phyloP scores from a whole-genome alignment of 2,888 invertebrate genomes.

The Nymphalis c-album region DNA sequence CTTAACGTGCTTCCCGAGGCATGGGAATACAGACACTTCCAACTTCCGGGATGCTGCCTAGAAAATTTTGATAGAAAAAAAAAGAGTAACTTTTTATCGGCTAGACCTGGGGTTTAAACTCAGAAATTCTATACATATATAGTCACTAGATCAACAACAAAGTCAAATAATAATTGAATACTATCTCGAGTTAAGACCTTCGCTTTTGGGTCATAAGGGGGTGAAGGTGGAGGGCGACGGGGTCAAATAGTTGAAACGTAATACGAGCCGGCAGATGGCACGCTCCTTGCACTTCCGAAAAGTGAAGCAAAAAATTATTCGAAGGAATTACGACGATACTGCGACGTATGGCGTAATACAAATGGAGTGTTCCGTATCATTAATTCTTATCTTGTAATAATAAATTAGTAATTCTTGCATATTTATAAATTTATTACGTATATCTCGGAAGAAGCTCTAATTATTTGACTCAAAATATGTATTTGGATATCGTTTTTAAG shows the following conservation, averaged over 20 bases:
- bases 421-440: background rate
- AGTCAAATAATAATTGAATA: too few species aligned
- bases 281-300: conserved; percentile 75
- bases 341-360: conserved; percentile 20
- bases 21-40: too few species aligned
- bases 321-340: conserved; percentile 7
- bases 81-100: too few species aligned
- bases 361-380: conserved; percentile 35
- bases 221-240: conserved; percentile 23
- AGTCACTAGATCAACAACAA: too few species aligned
- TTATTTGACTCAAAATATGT: too few species aligned
- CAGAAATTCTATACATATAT: too few species aligned
- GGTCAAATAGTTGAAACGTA: conserved; percentile 49
- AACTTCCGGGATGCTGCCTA: too few species aligned
- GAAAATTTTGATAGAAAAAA: too few species aligned
- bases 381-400: background rate
- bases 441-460: too few species aligned
- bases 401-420: background rate
- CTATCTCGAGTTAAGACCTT: background rate
- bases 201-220: conserved; percentile 1
- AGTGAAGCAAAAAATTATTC: conserved; percentile 54
- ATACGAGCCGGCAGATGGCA: conserved; percentile 70
- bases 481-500: too few species aligned
- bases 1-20: too few species aligned
- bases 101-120: too few species aligned